phyloP scores from a whole-genome alignment of 1,140 invertebrate species.

The Kradibia gibbosae region DNA sequence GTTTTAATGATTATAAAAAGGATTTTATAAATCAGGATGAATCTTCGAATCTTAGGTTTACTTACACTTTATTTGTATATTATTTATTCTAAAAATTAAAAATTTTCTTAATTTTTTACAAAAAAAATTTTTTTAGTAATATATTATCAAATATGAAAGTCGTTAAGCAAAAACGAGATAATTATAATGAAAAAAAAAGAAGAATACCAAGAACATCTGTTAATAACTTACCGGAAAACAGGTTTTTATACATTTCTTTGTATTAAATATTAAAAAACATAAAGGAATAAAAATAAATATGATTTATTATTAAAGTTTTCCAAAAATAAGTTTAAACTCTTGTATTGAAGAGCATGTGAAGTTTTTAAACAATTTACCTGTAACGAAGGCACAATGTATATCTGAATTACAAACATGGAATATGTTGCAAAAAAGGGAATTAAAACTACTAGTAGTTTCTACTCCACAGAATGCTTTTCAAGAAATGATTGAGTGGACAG shows the following conservation, averaged over 20 bases:
- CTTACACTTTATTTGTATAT: not conserved
- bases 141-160: conserved; percentile 83
- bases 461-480: conserved; percentile 91
- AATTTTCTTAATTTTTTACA: not conserved
- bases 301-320: not conserved
- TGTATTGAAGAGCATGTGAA: not conserved
- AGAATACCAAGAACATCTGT: not conserved
- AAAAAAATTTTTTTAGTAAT: conserved; percentile 73
- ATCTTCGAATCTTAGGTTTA: conserved; percentile 15
- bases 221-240: conserved; percentile 27
- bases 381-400: conserved; percentile 23
- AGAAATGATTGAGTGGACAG: conserved; percentile 95
- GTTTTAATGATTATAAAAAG: not conserved
- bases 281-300: conserved; percentile 1
- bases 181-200: not conserved
- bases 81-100: not conserved
- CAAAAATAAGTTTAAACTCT: not conserved
- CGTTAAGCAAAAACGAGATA: conserved; percentile 68
- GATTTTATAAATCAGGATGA: not conserved
- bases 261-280: conserved; percentile 1
- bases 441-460: conserved; percentile 77
- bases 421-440: conserved; percentile 76
- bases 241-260: conserved; percentile 6
- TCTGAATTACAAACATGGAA: conserved; percentile 80
- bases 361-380: not conserved